phyloP scores from a whole-genome alignment of 2,888 invertebrate genomes.

The Noctuana brunneofusca region DNA sequence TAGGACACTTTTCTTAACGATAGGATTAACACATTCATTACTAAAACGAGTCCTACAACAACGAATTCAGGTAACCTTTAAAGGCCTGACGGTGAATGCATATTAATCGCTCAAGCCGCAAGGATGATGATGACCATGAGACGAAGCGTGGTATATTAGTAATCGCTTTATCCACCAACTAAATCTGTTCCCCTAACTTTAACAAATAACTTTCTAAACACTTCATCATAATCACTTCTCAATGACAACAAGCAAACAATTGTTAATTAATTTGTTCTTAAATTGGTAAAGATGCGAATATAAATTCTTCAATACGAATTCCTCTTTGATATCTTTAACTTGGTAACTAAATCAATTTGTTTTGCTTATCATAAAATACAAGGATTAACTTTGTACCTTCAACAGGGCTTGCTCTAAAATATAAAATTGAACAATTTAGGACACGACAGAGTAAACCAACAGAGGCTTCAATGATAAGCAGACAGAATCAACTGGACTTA shows the following conservation, averaged over 20 bases:
- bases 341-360: constrained; percentile 15
- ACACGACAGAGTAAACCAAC: constrained; percentile 3
- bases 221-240: not conserved
- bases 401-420: not conserved
- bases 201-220: constrained; percentile 12
- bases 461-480: not conserved
- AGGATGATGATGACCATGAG: constrained; percentile 66
- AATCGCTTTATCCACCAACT: constrained; percentile 52
- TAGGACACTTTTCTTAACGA: constrained; percentile 8
- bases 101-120: constrained; percentile 45
- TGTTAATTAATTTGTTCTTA: not conserved
- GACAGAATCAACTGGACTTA: constrained; percentile 8
- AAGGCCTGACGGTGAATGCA: constrained; percentile 48
- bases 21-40: constrained; percentile 35
- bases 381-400: constrained; percentile 3
- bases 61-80: constrained; percentile 65
- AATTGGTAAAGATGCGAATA: constrained; percentile 1
- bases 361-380: constrained; percentile 8
- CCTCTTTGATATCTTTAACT: not conserved
- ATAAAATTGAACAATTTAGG: constrained; percentile 10
- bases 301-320: constrained; percentile 6
- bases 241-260: not conserved
- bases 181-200: constrained; percentile 68
- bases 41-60: constrained; percentile 53
- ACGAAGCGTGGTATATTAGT: constrained; percentile 58